Evolutionary conservation across 2,113 vertebrate species (phyloP).

Genomic region (Turnix velox): DNA sequence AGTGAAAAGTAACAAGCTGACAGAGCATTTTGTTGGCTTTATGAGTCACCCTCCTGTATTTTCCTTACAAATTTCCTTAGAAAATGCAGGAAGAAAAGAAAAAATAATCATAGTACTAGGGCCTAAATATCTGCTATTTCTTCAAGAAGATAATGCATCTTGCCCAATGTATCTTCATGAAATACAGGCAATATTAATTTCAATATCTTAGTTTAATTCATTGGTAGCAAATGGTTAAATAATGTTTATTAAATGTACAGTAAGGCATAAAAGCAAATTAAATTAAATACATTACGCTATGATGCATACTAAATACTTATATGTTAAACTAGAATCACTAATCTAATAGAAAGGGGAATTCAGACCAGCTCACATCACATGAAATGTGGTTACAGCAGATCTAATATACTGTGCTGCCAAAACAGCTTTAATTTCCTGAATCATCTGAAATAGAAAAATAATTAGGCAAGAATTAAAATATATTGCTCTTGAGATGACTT

Average conservation of each 20-base stretch:
- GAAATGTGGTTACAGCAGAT: constrained; percentile 57
- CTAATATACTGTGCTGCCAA: constrained; percentile 51
- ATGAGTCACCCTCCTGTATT: not conserved
- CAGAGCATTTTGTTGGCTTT: not conserved
- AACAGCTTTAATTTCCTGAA: constrained; percentile 55
- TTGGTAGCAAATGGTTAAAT: constrained; percentile 43
- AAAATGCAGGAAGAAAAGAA: not conserved
- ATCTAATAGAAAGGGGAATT: constrained; percentile 51
- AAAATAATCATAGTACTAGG: not conserved
- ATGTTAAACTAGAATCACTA: constrained; percentile 46
- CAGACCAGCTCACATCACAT: constrained; percentile 26
- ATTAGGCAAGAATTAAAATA: constrained; percentile 53
- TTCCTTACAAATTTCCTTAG: not conserved
- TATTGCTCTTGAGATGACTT: constrained; percentile 61
- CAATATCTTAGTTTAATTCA: not conserved
- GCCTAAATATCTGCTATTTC: not conserved
- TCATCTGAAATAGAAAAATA: constrained; percentile 48
- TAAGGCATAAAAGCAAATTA: constrained; percentile 38
- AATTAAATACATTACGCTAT: constrained; percentile 41
- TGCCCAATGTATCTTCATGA: not conserved
- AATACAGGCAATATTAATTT: not conserved
- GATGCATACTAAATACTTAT: constrained; percentile 42
- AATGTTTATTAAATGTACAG: constrained; percentile 52
- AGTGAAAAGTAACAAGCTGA: not conserved
- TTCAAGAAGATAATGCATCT: not conserved